These are phyloP conservation scores for Protomyctophum bolini DNA, from an alignment of 2,113 vertebrate genomes.

Conservation along the genomic window DNA sequence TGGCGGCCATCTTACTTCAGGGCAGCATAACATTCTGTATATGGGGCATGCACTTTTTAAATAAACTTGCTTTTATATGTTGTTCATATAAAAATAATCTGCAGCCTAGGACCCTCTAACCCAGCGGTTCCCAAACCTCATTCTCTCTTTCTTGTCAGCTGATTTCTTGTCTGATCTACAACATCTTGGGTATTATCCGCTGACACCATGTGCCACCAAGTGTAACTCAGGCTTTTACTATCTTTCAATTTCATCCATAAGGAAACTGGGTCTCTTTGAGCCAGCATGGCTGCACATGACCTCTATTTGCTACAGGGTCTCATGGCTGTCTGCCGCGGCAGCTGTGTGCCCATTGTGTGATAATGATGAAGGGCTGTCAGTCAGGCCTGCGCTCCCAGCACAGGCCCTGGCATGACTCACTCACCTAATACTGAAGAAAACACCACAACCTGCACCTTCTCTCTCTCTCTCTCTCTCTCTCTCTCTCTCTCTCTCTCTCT, in stretches of 20 bases:
- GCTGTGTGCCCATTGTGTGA: slow-evolving; percentile 47
- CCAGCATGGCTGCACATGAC: slow-evolving; percentile 33
- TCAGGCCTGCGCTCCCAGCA: slow-evolving; percentile 27
- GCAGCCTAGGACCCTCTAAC: too few species aligned
- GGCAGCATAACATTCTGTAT: too few species aligned
- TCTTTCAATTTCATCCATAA: slow-evolving; percentile 39
- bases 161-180: too few species aligned
- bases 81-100: too few species aligned
- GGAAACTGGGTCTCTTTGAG: slow-evolving; percentile 27
- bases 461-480: too few species aligned
- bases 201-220: slow-evolving; percentile 2
- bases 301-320: slow-evolving; percentile 64
- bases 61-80: too few species aligned
- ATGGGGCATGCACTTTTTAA: too few species aligned
- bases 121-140: too few species aligned
- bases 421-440: slow-evolving; percentile 14
- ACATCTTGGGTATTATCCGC: too few species aligned
- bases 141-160: too few species aligned
- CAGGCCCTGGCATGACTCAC: slow-evolving; percentile 18
- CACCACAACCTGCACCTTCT: background rate
- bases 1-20: too few species aligned
- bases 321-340: slow-evolving; percentile 34
- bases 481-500: too few species aligned
- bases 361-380: slow-evolving; percentile 43
- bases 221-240: background rate